Evolutionary conservation across 2,888 invertebrate species (phyloP).

Genomic region (Pollenia griseotomentosa): DNA sequence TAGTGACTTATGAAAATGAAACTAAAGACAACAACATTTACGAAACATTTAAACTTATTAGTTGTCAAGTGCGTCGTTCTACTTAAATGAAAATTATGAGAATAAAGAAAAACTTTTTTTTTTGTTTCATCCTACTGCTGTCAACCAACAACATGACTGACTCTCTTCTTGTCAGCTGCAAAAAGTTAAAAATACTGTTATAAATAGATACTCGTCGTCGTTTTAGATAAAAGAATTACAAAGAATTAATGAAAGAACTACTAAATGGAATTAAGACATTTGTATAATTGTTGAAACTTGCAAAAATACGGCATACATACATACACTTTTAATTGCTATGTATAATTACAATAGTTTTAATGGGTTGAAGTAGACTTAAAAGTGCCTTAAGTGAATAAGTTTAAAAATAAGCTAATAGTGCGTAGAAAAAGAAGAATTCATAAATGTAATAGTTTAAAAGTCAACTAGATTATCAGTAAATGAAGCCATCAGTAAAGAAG

Average conservation of each 20-base stretch:
- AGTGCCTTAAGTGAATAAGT: no score
- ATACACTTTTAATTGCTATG: neutral
- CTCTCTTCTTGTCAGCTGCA: conserved; percentile 23
- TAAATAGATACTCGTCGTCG: neutral
- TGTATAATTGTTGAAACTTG: conserved; percentile 15
- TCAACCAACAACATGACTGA: conserved; percentile 18
- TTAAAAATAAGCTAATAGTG: no score
- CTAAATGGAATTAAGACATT: conserved; percentile 32
- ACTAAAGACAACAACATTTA: neutral
- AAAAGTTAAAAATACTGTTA: conserved; percentile 15
- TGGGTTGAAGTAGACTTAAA: no score
- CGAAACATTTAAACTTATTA: conserved; percentile 23
- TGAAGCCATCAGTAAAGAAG: no score
- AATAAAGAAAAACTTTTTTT: neutral
- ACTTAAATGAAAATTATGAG: conserved; percentile 24
- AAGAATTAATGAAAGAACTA: conserved; percentile 22
- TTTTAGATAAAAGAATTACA: conserved; percentile 24
- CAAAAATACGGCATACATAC: neutral
- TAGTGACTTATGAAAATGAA: neutral
- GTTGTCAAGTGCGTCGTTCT: conserved; percentile 16
- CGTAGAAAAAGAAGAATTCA: no score
- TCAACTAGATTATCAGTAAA: no score
- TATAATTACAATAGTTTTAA: no score
- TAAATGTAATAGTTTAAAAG: no score
- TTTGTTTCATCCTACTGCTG: neutral